Evolutionary conservation across 2,113 vertebrate genomes (phyloP).

Genomic region (Lepisosteus osseus): DNA sequence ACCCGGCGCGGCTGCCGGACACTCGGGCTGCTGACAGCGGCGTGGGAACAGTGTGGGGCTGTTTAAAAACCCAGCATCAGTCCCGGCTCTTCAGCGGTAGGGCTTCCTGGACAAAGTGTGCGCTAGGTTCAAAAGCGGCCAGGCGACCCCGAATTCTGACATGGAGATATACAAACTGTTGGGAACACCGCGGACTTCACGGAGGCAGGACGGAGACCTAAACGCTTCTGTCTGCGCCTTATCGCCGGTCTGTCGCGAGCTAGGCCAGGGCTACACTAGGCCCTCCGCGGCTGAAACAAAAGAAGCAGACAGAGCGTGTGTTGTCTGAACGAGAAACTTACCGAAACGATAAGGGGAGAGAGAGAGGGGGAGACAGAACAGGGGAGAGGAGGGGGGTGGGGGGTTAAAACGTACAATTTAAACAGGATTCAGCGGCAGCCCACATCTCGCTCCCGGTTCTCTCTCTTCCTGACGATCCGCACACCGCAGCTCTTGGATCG

Average conservation of each 20-base stretch:
- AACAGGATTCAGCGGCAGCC: constrained; percentile 23
- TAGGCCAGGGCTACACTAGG: constrained; percentile 15
- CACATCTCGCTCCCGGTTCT: constrained; percentile 29
- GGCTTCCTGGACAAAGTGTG: too few species aligned
- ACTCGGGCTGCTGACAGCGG: too few species aligned
- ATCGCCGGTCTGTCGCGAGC: constrained; percentile 9
- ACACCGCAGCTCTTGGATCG: neutral
- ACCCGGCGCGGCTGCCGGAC: too few species aligned
- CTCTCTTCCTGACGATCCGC: constrained; percentile 4
- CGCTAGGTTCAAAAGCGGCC: too few species aligned
- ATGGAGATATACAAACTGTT: neutral
- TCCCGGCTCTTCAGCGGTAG: too few species aligned
- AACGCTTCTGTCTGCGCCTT: neutral
- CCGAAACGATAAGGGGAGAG: constrained; percentile 39
- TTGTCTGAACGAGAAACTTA: constrained; percentile 53
- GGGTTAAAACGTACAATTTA: constrained; percentile 37
- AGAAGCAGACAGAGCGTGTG: constrained; percentile 22
- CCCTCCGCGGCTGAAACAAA: constrained; percentile 45
- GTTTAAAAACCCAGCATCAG: too few species aligned
- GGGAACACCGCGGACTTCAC: constrained; percentile 1
- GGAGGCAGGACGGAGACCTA: constrained; percentile 11
- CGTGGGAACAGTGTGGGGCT: too few species aligned
- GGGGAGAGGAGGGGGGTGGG: constrained; percentile 23
- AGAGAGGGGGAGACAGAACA: too few species aligned
- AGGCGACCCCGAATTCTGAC: neutral